These are phyloP conservation scores for Aldabrachelys gigantea DNA, from an alignment of 2,113 vertebrate species.

Conservation along the genomic window DNA sequence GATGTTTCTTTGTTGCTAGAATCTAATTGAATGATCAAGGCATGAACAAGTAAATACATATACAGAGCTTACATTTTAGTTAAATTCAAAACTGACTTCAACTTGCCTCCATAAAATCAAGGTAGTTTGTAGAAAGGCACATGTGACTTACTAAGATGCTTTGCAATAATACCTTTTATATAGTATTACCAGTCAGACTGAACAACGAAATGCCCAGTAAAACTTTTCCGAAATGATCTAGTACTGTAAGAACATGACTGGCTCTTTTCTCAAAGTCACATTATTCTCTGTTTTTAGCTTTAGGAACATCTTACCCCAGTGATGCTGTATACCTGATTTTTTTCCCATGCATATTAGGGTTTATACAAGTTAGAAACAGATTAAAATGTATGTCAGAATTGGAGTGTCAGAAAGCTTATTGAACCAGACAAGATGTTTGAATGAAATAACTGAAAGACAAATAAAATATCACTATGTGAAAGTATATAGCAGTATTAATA, in stretches of 20 bases:
- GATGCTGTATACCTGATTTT: neutral
- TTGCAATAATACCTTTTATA: conserved; percentile 1
- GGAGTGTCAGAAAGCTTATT: neutral
- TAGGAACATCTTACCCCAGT: neutral
- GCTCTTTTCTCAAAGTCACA: neutral
- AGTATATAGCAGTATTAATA: neutral
- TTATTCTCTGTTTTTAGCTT: neutral
- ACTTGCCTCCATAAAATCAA: neutral
- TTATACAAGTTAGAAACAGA: neutral
- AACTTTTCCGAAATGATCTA: neutral
- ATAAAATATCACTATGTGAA: neutral
- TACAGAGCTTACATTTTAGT: neutral
- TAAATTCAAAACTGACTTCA: conserved; percentile 9
- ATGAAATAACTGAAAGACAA: neutral
- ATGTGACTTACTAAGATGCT: conserved; percentile 1
- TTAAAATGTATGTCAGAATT: neutral
- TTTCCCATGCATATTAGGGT: neutral
- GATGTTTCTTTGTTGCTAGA: conserved; percentile 39
- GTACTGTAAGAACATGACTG: neutral
- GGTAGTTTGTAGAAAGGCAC: neutral
- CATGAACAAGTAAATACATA: conserved; percentile 15
- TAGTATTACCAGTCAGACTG: neutral
- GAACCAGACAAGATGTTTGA: neutral
- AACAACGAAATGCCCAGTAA: neutral
- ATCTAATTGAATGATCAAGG: conserved; percentile 16